Base-by-base conservation (phyloP, 2,113 vertebrate species). In the Myotis davidii region DNA sequence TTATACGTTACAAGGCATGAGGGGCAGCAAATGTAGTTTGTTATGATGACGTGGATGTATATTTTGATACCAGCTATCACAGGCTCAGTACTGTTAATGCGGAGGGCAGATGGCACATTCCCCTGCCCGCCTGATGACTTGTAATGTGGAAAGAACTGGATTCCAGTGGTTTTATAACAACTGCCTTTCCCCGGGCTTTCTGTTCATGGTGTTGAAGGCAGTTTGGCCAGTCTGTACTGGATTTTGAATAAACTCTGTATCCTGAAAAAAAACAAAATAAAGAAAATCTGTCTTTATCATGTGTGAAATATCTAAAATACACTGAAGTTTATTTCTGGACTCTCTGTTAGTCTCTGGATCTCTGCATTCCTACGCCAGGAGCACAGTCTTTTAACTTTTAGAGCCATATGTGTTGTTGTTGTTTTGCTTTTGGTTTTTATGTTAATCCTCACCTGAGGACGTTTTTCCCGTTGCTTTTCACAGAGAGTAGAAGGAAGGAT, bases 41-140 rank as follows among this genome's bases (percentile, higher is more conserved):
- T 98, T 98, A 98, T 87, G 97, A 97, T 91, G 97, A 98, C 77
- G 95, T 98, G 98, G 98, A 98, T 98, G 98, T 98, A 98, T 98
- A 98, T 99, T 99, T 98, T 99, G 98, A 98, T 98, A 98, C 95
- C 98, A 97, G 97, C 98, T 59, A 92, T 88, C 97, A 97, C 98
- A 98, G 98, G 98, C 97, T 98, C 98, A 98, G 98, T 98, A 98
- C 98, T 98, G 98, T 89, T 89, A 92, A 95, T 88, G n/a, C 2
- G 34, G 96, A 94, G 97, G 67, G 96, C 94, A 97, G 95, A 84
- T 91, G 78, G 90, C 94, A 94, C 83, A 98, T 97, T 97, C 97
- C 98, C 97, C 97, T 93, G 97, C 98, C 98, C 97, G 86, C 95
- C 98, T 96, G 96, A 85, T 96, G 97, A 97, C 98, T 98, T 98